phyloP scores from a whole-genome alignment of 2,797 vertebrate genomes.

The Mormyrops attenuatus region DNA sequence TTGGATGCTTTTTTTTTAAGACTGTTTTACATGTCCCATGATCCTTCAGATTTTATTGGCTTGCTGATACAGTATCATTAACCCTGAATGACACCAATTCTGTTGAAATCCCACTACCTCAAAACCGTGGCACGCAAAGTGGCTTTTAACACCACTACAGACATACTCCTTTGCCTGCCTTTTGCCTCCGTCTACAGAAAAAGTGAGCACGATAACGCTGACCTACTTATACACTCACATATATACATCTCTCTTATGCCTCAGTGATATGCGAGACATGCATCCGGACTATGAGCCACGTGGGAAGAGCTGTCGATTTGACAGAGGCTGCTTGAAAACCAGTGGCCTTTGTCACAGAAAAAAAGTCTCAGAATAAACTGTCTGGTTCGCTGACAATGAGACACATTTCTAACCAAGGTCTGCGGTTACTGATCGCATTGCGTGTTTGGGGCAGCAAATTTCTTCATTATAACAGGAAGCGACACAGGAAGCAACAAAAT shows the following conservation, averaged over 20 bases:
- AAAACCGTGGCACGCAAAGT: neutral
- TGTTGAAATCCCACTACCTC: neutral
- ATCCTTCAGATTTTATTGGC: neutral
- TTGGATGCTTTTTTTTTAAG: neutral
- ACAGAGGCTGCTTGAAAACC: neutral
- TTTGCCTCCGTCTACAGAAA: neutral
- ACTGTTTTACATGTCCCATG: neutral
- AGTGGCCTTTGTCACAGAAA: neutral
- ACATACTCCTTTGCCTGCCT: neutral
- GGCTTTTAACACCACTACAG: neutral
- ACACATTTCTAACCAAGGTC: neutral
- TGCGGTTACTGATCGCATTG: neutral
- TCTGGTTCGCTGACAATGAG: neutral
- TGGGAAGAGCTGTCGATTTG: neutral
- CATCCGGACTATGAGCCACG: neutral
- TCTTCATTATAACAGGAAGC: neutral
- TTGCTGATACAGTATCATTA: neutral
- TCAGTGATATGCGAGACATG: neutral
- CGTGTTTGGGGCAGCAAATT: neutral
- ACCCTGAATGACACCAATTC: neutral
- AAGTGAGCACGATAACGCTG: neutral
- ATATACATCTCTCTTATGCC: neutral
- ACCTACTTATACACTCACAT: neutral
- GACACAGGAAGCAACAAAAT: neutral
- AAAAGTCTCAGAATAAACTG: neutral